Evolutionary conservation across 2,888 invertebrate genomes (phyloP), one percentile per base, ranked within the genome.

Genomic region (Apocheima hispidaria): DNA sequence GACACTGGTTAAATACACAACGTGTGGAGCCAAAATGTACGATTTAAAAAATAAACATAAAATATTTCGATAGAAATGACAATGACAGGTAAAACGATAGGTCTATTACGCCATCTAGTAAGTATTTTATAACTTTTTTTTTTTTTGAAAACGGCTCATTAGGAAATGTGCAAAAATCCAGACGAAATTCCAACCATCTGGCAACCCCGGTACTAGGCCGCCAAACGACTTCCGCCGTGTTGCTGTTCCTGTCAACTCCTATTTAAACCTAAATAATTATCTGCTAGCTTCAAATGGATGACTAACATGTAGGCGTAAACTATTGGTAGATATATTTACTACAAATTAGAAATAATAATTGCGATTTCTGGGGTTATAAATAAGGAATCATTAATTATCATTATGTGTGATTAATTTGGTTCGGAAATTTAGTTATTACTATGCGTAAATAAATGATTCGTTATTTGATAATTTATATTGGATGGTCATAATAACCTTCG

Each of bases 191-290:
- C n/a, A n/a, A n/a, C n/a, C n/a, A n/a, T n/a, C n/a, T n/a, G n/a
- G n/a, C n/a, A n/a, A n/a, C n/a, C n/a, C n/a, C n/a, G n/a, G n/a
- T n/a, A n/a, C n/a, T n/a, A n/a, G n/a, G n/a, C n/a, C n/a, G n/a
- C n/a, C n/a, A n/a, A n/a, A n/a, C n/a, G n/a, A n/a, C 4, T 12
- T 41, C 21, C 41, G 21, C 21, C 20, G 40, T 18, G 3, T 1
- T 16, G 16, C 14, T 26, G 43, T 26, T 44, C 10, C 43, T 44
- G 26, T 44, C 43, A 44, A 26, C 33, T 20, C 30, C 18, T 30
- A 26, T 40, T 51, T 20, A 20, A 40, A 51, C 28, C 28, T 3
- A 28, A 51, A 51, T 51, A 40, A 40, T 40, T 51, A 51, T 30
- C 28, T 23, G 10, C 1, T 51, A 30, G n/a, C 21, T 4, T 6